These are phyloP conservation scores for Hippasteria phrygiana DNA, from an alignment of 53 echinoderm and acorn worm species.

Conservation along the genomic window DNA sequence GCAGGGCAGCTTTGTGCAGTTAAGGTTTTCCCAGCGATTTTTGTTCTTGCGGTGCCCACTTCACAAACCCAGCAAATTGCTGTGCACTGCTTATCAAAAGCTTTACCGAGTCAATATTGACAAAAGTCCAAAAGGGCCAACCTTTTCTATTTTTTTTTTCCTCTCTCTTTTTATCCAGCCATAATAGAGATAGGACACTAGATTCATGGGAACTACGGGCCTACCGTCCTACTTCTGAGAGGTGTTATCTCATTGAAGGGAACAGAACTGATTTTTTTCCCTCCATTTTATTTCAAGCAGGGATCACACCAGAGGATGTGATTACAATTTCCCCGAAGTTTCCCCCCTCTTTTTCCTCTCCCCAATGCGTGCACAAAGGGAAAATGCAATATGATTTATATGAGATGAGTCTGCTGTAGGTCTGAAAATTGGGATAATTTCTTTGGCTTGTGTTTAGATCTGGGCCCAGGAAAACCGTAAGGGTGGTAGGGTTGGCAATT, in stretches of 20 bases:
- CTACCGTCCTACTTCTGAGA: too few relatives aligned
- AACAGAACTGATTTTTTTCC: too few relatives aligned
- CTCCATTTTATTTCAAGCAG: too few relatives aligned
- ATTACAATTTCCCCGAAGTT: background rate
- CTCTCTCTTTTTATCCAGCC: background rate
- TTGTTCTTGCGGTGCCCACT: constrained; percentile 20
- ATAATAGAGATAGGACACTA: background rate
- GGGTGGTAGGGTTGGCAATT: too few relatives aligned
- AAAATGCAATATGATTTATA: too few relatives aligned
- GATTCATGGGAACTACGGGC: constrained; percentile 2
- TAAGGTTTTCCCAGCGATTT: background rate
- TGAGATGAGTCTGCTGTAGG: too few relatives aligned
- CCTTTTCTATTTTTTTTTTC: background rate
- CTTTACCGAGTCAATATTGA: constrained; percentile 48
- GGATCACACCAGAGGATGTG: too few relatives aligned
- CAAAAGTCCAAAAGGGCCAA: constrained; percentile 53
- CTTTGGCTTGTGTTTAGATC: too few relatives aligned
- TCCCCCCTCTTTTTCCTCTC: background rate
- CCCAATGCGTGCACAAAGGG: too few relatives aligned
- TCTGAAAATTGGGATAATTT: too few relatives aligned
- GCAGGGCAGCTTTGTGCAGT: background rate
- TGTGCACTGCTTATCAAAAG: constrained; percentile 38
- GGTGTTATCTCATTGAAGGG: too few relatives aligned
- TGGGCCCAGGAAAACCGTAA: too few relatives aligned
- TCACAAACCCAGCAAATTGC: constrained; percentile 20